A percentile compares a stretch with the other conserved stretches of the same genome.
Evolutionary conservation across 2,888 invertebrate genomes (phyloP).

Genomic region (Drosophila fulvimacula): DNA sequence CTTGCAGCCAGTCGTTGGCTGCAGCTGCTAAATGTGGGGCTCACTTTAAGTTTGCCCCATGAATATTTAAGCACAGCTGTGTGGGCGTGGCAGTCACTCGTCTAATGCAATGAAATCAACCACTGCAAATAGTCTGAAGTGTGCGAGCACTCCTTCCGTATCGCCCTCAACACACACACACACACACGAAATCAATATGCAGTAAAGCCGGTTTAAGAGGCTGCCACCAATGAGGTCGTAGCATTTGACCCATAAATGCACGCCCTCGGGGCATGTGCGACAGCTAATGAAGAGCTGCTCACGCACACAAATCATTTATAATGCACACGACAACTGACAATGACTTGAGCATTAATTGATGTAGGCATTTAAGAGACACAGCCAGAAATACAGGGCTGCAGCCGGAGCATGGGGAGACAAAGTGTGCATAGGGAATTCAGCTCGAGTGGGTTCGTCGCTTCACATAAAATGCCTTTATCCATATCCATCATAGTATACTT

Average conservation of each 20-base stretch:
- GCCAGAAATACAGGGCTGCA: neutral
- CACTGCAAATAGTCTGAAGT: conserved; percentile 69
- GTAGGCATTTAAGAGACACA: conserved; percentile 63
- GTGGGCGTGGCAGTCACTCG: conserved; percentile 45
- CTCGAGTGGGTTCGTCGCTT: conserved; percentile 40
- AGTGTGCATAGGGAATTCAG: conserved; percentile 42
- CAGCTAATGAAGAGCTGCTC: conserved; percentile 68
- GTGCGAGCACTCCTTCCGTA: conserved; percentile 8
- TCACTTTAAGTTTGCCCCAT: conserved; percentile 58
- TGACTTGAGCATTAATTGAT: conserved; percentile 78
- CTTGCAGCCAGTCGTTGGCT: conserved; percentile 4
- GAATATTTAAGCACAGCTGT: conserved; percentile 58
- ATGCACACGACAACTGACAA: conserved; percentile 75
- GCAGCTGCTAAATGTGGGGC: conserved; percentile 27
- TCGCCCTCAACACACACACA: conserved; percentile 1
- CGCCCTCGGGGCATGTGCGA: conserved; percentile 33
- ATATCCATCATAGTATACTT: conserved; percentile 75
- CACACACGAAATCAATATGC: conserved; percentile 61
- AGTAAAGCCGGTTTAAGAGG: conserved; percentile 1
- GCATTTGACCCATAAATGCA: conserved; percentile 73
- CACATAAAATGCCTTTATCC: conserved; percentile 75
- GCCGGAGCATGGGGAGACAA: neutral
- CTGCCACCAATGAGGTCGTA: conserved; percentile 67
- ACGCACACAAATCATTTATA: conserved; percentile 75
- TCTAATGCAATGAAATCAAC: conserved; percentile 69